These are phyloP conservation scores for Drosophila sproati DNA, from an alignment of 1,140 invertebrate species.

Conservation along the genomic window DNA sequence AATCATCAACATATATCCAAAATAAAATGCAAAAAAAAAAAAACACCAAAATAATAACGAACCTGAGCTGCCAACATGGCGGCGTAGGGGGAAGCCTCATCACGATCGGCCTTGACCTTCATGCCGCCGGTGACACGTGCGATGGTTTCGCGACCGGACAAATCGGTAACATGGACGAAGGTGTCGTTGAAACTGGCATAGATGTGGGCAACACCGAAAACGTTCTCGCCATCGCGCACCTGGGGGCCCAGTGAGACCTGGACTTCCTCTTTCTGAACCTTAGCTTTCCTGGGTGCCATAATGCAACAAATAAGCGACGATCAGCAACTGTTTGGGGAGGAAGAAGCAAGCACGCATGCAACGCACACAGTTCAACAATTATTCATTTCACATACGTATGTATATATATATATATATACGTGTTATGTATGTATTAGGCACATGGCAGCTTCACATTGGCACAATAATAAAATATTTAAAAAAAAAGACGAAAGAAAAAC, in stretches of 20 bases:
- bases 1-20: too few relatives aligned
- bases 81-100: conserved; percentile 99
- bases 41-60: conserved; percentile 85
- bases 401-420: background rate
- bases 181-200: conserved; percentile 99
- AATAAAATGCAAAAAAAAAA: too few relatives aligned
- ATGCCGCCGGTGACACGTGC: conserved; percentile 99
- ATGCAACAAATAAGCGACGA: conserved; percentile 60
- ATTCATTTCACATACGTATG: conserved; percentile 5
- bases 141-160: conserved; percentile 99
- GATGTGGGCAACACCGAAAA: conserved; percentile 99
- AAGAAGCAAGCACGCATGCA: conserved; percentile 15
- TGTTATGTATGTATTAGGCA: conserved; percentile 6
- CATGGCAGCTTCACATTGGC: conserved; percentile 32
- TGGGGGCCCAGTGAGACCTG: conserved; percentile 98
- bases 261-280: conserved; percentile 97
- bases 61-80: conserved; percentile 99
- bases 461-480: conserved; percentile 3
- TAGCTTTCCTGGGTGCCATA: conserved; percentile 99
- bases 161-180: conserved; percentile 99
- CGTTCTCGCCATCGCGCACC: conserved; percentile 97
- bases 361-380: conserved; percentile 25
- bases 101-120: conserved; percentile 99
- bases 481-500: conserved; percentile 45
- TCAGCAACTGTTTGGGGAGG: conserved; percentile 53